These are phyloP conservation scores for Anolis apletophallus DNA, from an alignment of 2,797 vertebrate species.

Conservation along the genomic window DNA sequence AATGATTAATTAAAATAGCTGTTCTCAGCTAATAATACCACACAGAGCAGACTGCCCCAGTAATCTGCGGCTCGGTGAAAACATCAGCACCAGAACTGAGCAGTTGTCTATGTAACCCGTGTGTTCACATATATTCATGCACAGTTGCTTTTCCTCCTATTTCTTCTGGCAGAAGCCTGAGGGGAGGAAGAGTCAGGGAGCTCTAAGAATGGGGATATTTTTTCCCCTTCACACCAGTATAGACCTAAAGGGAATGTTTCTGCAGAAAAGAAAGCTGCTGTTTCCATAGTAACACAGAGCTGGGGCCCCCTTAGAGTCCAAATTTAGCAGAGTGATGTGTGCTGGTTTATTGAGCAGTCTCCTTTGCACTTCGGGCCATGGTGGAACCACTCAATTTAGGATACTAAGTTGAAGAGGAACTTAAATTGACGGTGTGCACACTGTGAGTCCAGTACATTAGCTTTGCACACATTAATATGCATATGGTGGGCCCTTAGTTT, in stretches of 20 bases:
- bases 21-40: background rate
- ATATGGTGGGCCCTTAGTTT: too few species aligned
- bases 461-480: background rate
- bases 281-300: slow-evolving; percentile 79
- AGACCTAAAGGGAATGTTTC: slow-evolving; percentile 74
- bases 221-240: slow-evolving; percentile 48
- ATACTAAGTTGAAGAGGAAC: slow-evolving; percentile 58
- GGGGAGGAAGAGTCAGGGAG: background rate
- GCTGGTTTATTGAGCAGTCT: slow-evolving; percentile 70
- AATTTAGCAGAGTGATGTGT: slow-evolving; percentile 77
- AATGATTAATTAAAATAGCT: background rate
- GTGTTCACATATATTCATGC: background rate
- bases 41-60: too few species aligned
- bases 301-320: slow-evolving; percentile 73
- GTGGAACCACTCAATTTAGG: slow-evolving; percentile 62
- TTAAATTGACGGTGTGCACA: background rate
- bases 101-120: slow-evolving; percentile 21
- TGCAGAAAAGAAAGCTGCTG: slow-evolving; percentile 73
- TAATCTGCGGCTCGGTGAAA: slow-evolving; percentile 14
- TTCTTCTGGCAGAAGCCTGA: slow-evolving; percentile 32
- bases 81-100: slow-evolving; percentile 13
- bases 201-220: slow-evolving; percentile 53
- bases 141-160: slow-evolving; percentile 20
- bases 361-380: slow-evolving; percentile 60
- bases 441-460: slow-evolving; percentile 5